These are phyloP conservation scores for Psix sp. DNA, from an alignment of 1,140 invertebrate species.

Conservation along the genomic window DNA sequence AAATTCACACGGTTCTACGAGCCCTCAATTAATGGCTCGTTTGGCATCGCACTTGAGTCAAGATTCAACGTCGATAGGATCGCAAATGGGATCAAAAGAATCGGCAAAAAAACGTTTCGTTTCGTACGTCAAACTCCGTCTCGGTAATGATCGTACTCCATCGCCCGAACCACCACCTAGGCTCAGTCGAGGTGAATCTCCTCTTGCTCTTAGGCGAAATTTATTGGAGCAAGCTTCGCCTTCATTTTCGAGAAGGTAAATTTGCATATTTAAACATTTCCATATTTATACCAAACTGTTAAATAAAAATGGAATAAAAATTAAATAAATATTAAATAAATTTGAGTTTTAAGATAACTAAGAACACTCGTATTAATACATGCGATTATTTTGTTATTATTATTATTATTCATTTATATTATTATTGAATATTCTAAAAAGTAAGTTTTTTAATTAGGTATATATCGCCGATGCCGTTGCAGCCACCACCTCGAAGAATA, in stretches of 20 bases:
- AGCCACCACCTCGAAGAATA: conserved; percentile 79
- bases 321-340: too few relatives aligned
- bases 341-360: too few relatives aligned
- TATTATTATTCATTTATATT: too few relatives aligned
- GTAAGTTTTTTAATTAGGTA: conserved; percentile 74
- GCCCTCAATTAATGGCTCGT: conserved; percentile 73
- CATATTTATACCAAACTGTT: neutral
- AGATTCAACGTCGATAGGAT: conserved; percentile 61
- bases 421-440: neutral
- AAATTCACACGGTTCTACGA: conserved; percentile 67
- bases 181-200: conserved; percentile 81
- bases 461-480: conserved; percentile 82
- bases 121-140: conserved; percentile 84
- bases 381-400: neutral
- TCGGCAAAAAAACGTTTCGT: conserved; percentile 82
- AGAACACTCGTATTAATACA: too few relatives aligned
- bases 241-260: conserved; percentile 80
- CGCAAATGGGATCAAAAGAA: conserved; percentile 66
- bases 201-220: conserved; percentile 79
- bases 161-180: conserved; percentile 83
- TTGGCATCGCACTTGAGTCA: conserved; percentile 71
- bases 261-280: neutral
- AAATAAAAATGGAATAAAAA: too few relatives aligned
- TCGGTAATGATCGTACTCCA: conserved; percentile 75
- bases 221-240: conserved; percentile 78